These are phyloP conservation scores for Drosophila barbarae DNA, from an alignment of 2,888 invertebrate species.

Conservation along the genomic window DNA sequence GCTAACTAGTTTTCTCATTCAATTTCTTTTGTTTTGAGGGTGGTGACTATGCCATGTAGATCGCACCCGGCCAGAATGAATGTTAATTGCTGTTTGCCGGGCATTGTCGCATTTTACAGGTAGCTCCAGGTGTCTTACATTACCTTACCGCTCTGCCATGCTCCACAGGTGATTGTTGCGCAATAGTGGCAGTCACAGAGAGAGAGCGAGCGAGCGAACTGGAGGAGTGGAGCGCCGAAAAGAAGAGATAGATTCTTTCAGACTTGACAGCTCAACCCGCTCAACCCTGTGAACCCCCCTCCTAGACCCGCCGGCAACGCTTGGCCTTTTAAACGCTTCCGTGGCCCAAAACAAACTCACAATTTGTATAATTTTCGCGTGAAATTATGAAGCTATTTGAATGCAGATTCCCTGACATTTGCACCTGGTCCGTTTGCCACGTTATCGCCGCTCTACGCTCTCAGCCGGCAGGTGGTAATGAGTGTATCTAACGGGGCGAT, in stretches of 20 bases:
- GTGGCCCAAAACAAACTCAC: neutral
- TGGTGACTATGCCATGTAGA: neutral
- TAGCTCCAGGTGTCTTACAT: conserved; percentile 8
- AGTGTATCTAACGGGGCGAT: conserved; percentile 14
- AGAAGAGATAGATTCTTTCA: neutral
- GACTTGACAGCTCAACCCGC: neutral
- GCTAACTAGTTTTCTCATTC: neutral
- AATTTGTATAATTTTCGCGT: conserved; percentile 27
- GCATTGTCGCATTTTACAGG: conserved; percentile 27
- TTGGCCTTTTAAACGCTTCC: conserved; percentile 10
- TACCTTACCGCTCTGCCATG: neutral
- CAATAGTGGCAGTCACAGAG: conserved; percentile 7
- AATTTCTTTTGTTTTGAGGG: conserved; percentile 14
- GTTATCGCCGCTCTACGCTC: neutral
- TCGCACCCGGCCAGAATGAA: conserved; percentile 55
- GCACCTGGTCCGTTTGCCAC: conserved; percentile 14
- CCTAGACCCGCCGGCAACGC: neutral
- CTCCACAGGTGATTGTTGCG: conserved; percentile 14
- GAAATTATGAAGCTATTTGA: conserved; percentile 21
- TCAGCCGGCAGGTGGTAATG: conserved; percentile 5
- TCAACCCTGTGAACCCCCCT: neutral
- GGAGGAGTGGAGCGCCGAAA: neutral
- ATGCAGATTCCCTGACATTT: conserved; percentile 33
- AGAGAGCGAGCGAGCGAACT: neutral
- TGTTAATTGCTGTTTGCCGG: conserved; percentile 62